Conservation (phyloP, 2,113 vertebrate genomes). For the Lophochroa leadbeateri region DNA sequence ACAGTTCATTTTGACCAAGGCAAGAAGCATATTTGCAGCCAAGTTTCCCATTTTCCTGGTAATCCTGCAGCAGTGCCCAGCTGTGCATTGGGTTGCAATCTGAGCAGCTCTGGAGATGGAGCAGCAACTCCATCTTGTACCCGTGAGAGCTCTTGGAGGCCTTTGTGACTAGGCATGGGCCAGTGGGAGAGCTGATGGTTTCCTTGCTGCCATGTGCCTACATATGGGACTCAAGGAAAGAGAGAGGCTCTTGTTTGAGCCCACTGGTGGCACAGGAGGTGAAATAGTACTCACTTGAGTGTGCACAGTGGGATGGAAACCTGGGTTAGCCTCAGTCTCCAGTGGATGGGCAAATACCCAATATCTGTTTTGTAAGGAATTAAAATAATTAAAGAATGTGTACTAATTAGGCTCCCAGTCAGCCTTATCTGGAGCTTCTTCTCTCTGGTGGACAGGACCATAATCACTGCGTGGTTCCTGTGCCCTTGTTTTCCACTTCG, state of each 20-base stretch:
- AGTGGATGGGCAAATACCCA: not conserved
- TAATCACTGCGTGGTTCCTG: not conserved
- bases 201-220: not conserved
- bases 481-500: fast-evolving
- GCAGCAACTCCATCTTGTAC: not conserved
- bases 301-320: not conserved
- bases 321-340: not conserved
- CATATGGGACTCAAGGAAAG: not conserved
- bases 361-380: not conserved
- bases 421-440: not conserved
- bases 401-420: not conserved
- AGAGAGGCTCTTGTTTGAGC: not conserved
- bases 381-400: not conserved
- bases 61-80: fast-evolving
- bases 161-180: not conserved
- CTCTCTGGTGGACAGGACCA: fast-evolving
- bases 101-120: not conserved
- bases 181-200: not conserved
- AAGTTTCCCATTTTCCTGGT: not conserved
- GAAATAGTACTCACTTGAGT: not conserved
- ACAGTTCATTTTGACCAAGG: not conserved
- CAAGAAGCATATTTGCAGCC: fast-evolving
- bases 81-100: not conserved
- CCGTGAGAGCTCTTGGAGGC: not conserved
- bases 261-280: fast-evolving